Percentiles rank a stretch among this genome's conserved stretches.
phyloP scores from a whole-genome alignment of 2,888 invertebrate species.

The Aleiodes testaceus region DNA sequence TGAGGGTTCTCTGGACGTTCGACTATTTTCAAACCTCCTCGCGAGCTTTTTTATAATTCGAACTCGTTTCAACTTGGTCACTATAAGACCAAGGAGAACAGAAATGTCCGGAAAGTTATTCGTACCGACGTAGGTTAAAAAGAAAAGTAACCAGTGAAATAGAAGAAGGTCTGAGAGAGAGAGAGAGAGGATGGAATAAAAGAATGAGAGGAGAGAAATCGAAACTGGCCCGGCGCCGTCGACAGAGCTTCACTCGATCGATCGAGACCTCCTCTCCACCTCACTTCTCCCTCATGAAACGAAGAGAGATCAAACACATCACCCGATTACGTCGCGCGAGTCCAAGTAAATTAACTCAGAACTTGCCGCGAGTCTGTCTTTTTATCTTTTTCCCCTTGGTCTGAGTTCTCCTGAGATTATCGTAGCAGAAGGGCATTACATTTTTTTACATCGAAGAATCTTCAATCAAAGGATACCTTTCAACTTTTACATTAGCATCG shows the following conservation, averaged over 20 bases:
- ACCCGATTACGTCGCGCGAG: conserved; percentile 38
- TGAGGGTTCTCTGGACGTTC: not conserved
- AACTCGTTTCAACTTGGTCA: conserved; percentile 44
- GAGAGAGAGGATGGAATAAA: conserved; percentile 11
- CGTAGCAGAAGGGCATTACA: conserved; percentile 8
- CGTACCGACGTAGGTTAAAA: conserved; percentile 23
- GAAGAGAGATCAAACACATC: conserved; percentile 45
- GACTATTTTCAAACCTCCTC: not conserved
- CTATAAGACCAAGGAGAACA: conserved; percentile 30
- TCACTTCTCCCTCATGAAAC: conserved; percentile 6
- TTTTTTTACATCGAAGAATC: conserved; percentile 38
- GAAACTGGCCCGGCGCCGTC: conserved; percentile 21
- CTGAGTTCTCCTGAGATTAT: not conserved
- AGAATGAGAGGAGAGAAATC: conserved; percentile 27
- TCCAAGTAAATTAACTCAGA: conserved; percentile 42
- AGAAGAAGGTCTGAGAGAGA: conserved; percentile 9
- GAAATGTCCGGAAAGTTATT: conserved; percentile 41
- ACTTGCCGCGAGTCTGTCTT: conserved; percentile 27
- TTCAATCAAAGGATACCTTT: conserved; percentile 34
- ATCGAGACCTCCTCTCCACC: conserved; percentile 28
- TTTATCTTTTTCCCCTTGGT: conserved; percentile 10
- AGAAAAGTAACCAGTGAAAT: not conserved
- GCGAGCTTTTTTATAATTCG: conserved; percentile 39
- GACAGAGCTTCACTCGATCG: conserved; percentile 31
- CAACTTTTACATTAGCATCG: not conserved